Evolutionary conservation across 1,140 invertebrate genomes (phyloP), one percentile per base, ranked within the genome.

Genomic region (Chrysomallon squamiferum): DNA sequence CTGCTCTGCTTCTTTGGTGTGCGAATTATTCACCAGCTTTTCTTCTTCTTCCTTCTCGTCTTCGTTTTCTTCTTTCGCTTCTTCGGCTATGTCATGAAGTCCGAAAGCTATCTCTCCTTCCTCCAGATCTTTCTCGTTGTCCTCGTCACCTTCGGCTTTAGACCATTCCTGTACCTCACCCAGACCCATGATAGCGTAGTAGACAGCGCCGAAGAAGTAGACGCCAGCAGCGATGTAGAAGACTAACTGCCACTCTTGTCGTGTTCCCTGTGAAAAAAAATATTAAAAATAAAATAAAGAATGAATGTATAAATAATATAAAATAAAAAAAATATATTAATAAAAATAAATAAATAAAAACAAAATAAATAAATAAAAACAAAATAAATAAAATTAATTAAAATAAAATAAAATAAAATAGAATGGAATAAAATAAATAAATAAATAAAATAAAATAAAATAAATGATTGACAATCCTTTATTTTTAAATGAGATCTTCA

Each of bases 221-320:
- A 84, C 65, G 9, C 57, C 71, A 11, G 77, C 75, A 3, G 77
- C 72, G n/a, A 83, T 72, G 47, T 76, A 76, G 64, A 84, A 84
- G 0, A 77, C 72, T 2, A 59, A 50, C 59, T 71, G 69, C 79
- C 79, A 81, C 50, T 87, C 80, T 56, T 79, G 68, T 61, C 76
- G 78, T 0, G 77, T 80, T 6, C 66, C 69, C 72, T 74, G 62
- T 50, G 6, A n/a, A 50, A 20, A n/a, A 7, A 27, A 20, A 27
- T 7, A 22, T 11, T 9, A n/a, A 50, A 20, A 50, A 7, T 9
- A 20, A n/a, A n/a, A 50, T 11, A n/a, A 20, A 22, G 25, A 27
- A n/a, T 15, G n/a, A n/a, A 7, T 15, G 47, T 7, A 7, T 15
- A 9, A 27, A 9, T 9, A 7, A 50, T 7, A 27, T 6, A 27